These are phyloP conservation scores for Syritta pipiens DNA, from an alignment of 2,888 invertebrate genomes.

Conservation along the genomic window DNA sequence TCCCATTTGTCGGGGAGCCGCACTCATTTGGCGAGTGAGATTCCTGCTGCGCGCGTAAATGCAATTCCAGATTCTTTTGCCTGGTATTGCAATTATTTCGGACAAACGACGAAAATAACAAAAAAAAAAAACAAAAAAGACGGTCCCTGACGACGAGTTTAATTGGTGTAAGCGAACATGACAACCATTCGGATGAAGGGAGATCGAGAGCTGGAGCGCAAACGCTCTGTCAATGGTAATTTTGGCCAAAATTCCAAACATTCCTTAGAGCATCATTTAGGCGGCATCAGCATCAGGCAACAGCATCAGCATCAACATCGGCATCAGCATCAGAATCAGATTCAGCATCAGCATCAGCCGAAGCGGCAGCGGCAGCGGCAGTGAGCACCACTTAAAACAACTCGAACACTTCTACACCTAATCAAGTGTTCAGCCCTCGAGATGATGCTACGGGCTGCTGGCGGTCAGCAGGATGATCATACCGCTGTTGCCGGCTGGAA, in stretches of 20 bases:
- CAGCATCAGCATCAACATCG: no score
- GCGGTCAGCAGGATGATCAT: slow-evolving; percentile 63
- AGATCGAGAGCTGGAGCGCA: slow-evolving; percentile 1
- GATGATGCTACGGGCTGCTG: slow-evolving; percentile 60
- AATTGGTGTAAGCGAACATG: slow-evolving; percentile 58
- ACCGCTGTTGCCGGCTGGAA: slow-evolving; percentile 61
- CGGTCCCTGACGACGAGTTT: slow-evolving; percentile 40
- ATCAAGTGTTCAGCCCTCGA: slow-evolving; percentile 69
- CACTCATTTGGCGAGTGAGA: slow-evolving; percentile 14
- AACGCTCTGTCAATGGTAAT: slow-evolving; percentile 51
- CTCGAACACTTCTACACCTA: slow-evolving; percentile 68
- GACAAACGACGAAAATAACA: slow-evolving; percentile 30
- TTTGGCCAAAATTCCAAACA: slow-evolving; percentile 64
- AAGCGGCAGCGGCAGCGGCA: slow-evolving; percentile 45
- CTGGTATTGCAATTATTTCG: slow-evolving; percentile 63
- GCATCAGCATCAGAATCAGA: no score
- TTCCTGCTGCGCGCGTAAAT: slow-evolving; percentile 56
- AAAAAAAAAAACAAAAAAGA: slow-evolving; percentile 16
- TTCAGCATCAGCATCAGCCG: no score
- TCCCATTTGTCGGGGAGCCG: slow-evolving; percentile 32
- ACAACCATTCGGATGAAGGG: slow-evolving; percentile 50
- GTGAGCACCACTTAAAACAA: slow-evolving; percentile 62
- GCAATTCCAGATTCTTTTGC: slow-evolving; percentile 54
- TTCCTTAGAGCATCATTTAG: slow-evolving; percentile 51
- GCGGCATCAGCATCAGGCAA: slow-evolving; percentile 33